Evolutionary conservation across 2,113 vertebrate genomes (phyloP), one percentile per base, ranked within the genome.

Genomic region (Choloepus hoffmanni): DNA sequence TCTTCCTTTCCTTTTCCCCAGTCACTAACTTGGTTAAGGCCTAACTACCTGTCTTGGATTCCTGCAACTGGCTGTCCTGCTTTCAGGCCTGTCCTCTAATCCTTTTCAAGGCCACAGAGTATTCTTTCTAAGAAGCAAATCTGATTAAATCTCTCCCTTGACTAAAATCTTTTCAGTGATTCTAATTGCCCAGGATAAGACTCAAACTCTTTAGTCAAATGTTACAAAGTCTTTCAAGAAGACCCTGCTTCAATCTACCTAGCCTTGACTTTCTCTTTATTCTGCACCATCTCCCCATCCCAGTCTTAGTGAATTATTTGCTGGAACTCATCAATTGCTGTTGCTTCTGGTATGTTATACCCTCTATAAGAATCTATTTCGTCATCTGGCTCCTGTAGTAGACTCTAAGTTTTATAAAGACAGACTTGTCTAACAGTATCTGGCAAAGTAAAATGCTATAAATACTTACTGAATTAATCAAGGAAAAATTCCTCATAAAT

Each of bases 81-180:
- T 96, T 78, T 84, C 16, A 76, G 33, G 72, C 12, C 88, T 85
- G 53, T 74, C n/a, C 23, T 73, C 62, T 95, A 95, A 89, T 77
- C 81, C 65, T 89, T 82, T 65, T 81, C 30, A 28, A 53, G 33
- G 48, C 45, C 28, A 7, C 48, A 48, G 48, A 78, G 15, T 18
- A 50, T 78, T 53, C 48, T 78, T 78, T 53, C 76, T 55, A 93
- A 94, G 83, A 3, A 96, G 60, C 63, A 92, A 79, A 95, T 91
- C 63, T 91, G 78, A 95, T 87, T 79, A 92, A 87, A 84, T 89
- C 30, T 95, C 45, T 91, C 55, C 5, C 11, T 45, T 40, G 28
- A 92, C 86, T 86, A 81, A 93, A 95, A 76, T 76, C 58, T 85
- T 87, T 53, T 89, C 58, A 65, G 45, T 43, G 63, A 89, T 63